Conservation (phyloP, 2,113 vertebrate genomes). For the Poeciliopsis turrubarensis region DNA sequence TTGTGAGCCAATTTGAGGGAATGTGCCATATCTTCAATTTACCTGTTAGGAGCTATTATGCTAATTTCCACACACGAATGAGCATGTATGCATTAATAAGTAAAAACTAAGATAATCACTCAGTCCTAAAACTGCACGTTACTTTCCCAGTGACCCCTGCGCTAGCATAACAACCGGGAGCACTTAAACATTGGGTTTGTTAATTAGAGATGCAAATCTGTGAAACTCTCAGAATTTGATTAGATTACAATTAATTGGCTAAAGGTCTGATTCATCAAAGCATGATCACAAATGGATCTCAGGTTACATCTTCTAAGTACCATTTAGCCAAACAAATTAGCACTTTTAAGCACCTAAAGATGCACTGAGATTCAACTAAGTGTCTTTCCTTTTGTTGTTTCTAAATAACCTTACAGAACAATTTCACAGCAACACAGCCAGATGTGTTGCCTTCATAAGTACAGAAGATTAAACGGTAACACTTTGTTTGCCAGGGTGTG, state of each 20-base stretch:
- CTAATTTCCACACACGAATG: constrained; percentile 48
- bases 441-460: no score
- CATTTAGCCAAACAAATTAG: not conserved
- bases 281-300: not conserved
- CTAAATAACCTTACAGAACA: no score
- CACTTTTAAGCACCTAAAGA: not conserved
- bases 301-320: not conserved
- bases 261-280: not conserved
- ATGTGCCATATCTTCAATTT: constrained; percentile 49
- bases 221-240: not conserved
- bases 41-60: constrained; percentile 32
- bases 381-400: not conserved
- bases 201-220: not conserved
- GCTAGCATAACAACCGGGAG: constrained; percentile 27
- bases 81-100: constrained; percentile 29
- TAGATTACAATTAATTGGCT: not conserved
- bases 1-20: constrained; percentile 45
- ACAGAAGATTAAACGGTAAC: no score
- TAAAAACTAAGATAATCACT: constrained; percentile 19
- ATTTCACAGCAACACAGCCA: no score
- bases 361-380: not conserved
- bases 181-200: constrained; percentile 24
- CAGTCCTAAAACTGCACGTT: constrained; percentile 26
- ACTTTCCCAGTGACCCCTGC: constrained; percentile 48
- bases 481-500: no score